Evolutionary conservation across 1,140 invertebrate species (phyloP).

Genomic region (Argopecten irradians): DNA sequence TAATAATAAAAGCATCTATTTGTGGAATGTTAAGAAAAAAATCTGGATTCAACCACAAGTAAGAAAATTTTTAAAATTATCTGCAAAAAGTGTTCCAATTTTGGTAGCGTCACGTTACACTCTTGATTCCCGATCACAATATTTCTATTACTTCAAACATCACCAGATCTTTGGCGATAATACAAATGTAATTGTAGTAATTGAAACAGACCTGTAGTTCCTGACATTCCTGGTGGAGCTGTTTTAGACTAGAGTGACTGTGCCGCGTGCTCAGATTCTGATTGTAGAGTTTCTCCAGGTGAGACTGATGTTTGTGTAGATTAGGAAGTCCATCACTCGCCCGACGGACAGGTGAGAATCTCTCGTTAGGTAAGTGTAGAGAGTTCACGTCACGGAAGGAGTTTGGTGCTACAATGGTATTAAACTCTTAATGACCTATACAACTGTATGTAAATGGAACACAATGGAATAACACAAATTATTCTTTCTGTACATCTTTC

Average conservation of each 20-base stretch:
- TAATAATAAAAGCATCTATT: too few relatives aligned
- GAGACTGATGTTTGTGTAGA: slow-evolving; percentile 79
- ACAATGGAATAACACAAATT: slow-evolving; percentile 56
- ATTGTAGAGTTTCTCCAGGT: slow-evolving; percentile 77
- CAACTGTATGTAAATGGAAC: too few relatives aligned
- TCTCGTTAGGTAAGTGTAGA: slow-evolving; percentile 82
- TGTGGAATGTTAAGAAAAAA: too few relatives aligned
- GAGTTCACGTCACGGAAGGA: slow-evolving; percentile 80
- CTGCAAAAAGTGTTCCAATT: too few relatives aligned
- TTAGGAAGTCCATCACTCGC: slow-evolving; percentile 87
- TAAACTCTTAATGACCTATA: too few relatives aligned
- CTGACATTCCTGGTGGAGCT: slow-evolving; percentile 78
- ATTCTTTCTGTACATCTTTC: slow-evolving; percentile 58
- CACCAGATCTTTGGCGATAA: too few relatives aligned
- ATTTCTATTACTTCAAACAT: too few relatives aligned
- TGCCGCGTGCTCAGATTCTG: slow-evolving; percentile 65
- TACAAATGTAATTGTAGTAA: too few relatives aligned
- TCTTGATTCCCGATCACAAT: too few relatives aligned
- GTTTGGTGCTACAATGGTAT: slow-evolving; percentile 77
- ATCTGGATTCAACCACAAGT: too few relatives aligned
- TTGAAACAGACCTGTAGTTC: slow-evolving; percentile 77
- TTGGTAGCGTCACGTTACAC: too few relatives aligned
- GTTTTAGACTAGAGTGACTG: slow-evolving; percentile 74
- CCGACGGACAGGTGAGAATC: slow-evolving; percentile 92
- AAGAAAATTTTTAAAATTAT: too few relatives aligned